phyloP scores from a whole-genome alignment of 2,888 invertebrate genomes.

The Leptopterna dolabrata region DNA sequence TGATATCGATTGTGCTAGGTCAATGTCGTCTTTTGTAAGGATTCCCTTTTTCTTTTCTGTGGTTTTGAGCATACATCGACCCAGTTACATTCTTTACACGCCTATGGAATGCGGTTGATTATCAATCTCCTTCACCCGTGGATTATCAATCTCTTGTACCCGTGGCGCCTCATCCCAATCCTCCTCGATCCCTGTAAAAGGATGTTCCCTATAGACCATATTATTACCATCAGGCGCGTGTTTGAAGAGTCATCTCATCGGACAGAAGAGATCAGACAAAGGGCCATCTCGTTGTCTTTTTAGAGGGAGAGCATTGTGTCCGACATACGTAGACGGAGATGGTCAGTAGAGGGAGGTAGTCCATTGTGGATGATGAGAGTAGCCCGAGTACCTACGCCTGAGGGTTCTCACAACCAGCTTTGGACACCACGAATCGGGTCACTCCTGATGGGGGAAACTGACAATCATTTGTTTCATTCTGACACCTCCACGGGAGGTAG shows the following conservation, averaged over 20 bases:
- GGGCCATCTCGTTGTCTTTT: conserved; percentile 25
- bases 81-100: background rate
- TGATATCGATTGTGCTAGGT: too few species aligned
- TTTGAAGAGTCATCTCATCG: background rate
- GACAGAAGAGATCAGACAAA: background rate
- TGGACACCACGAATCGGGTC: background rate
- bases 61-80: background rate
- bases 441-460: background rate
- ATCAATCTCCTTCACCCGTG: background rate
- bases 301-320: conserved; percentile 9
- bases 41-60: background rate
- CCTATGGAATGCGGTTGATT: background rate
- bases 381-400: background rate
- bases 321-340: background rate
- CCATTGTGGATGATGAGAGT: background rate
- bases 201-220: background rate
- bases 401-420: background rate
- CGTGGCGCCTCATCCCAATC: background rate
- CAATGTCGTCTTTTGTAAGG: too few species aligned
- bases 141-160: background rate
- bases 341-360: background rate
- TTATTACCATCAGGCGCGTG: background rate
- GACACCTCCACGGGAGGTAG: background rate
- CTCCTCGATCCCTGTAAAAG: background rate
- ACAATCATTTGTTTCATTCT: background rate